Evolutionary conservation across 2,888 invertebrate genomes (phyloP).

Genomic region (Stenurella melanura): DNA sequence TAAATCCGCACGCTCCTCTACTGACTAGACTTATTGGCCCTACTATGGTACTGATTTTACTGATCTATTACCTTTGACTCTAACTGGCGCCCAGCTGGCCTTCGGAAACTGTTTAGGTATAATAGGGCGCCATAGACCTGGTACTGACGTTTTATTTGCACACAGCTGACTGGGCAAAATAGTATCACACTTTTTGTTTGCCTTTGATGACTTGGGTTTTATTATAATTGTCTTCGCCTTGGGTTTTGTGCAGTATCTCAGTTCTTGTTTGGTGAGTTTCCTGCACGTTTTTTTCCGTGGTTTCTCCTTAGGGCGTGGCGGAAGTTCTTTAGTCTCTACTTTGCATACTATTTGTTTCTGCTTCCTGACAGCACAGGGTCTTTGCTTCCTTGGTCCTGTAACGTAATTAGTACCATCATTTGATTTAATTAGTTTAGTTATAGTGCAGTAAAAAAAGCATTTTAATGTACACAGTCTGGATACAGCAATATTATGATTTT

Average conservation of each 20-base stretch:
- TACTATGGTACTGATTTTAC: no score
- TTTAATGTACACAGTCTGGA: no score
- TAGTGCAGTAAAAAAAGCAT: no score
- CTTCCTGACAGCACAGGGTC: not conserved
- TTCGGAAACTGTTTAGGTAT: constrained; percentile 41
- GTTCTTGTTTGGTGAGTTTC: constrained; percentile 25
- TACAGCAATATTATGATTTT: no score
- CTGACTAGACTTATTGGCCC: no score
- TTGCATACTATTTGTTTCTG: not conserved
- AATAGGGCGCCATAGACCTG: not conserved
- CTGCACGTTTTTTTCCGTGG: not conserved
- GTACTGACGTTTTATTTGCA: not conserved
- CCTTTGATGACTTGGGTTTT: no score
- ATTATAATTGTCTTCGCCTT: not conserved
- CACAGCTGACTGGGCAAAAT: not conserved
- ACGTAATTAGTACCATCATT: not conserved
- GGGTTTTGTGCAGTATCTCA: constrained; percentile 43
- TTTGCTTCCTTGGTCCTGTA: not conserved
- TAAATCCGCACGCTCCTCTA: no score
- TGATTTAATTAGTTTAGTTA: not conserved
- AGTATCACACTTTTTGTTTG: not conserved
- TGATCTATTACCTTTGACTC: constrained; percentile 50
- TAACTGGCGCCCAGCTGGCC: constrained; percentile 48
- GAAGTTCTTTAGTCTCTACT: not conserved
- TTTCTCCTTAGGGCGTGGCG: not conserved